These are phyloP conservation scores for Drosophila watanabei DNA, from an alignment of 1,140 invertebrate species.

Conservation along the genomic window DNA sequence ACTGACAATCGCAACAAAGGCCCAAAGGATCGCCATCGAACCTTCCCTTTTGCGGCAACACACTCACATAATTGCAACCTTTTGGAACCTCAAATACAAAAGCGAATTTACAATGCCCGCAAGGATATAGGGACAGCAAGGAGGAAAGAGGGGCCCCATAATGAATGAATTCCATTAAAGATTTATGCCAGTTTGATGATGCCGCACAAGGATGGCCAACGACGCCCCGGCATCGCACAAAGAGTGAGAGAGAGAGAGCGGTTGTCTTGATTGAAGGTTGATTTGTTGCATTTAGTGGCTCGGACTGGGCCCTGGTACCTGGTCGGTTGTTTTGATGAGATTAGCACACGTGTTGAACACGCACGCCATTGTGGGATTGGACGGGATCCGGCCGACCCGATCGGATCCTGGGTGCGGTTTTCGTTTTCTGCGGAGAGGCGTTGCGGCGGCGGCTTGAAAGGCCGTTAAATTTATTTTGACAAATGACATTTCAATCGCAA, in stretches of 20 bases:
- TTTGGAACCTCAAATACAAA: slow-evolving; percentile 56
- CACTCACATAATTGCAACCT: slow-evolving; percentile 65
- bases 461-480: slow-evolving; percentile 85
- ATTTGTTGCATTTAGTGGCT: slow-evolving; percentile 80
- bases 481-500: slow-evolving; percentile 85
- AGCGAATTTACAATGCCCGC: slow-evolving; percentile 72
- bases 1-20: slow-evolving; percentile 62
- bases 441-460: slow-evolving; percentile 67
- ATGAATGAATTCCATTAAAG: slow-evolving; percentile 85
- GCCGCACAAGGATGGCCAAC: slow-evolving; percentile 73
- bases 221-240: slow-evolving; percentile 41
- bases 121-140: slow-evolving; percentile 46
- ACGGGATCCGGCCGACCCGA: slow-evolving; percentile 5
- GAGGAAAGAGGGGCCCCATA: slow-evolving; percentile 63
- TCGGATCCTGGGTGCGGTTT: slow-evolving; percentile 33
- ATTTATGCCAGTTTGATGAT: slow-evolving; percentile 85
- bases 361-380: slow-evolving; percentile 56
- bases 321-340: slow-evolving; percentile 75
- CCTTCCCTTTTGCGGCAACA: slow-evolving; percentile 35
- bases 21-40: slow-evolving; percentile 38
- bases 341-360: slow-evolving; percentile 85
- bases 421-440: slow-evolving; percentile 35
- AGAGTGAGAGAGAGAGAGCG: slow-evolving; percentile 18
- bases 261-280: slow-evolving; percentile 83
- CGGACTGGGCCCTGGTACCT: slow-evolving; percentile 15